A percentile compares a stretch with the other conserved stretches of the same genome.
Evolutionary conservation across 2,113 vertebrate genomes (phyloP).

Genomic region (Amblyornis subalaris): DNA sequence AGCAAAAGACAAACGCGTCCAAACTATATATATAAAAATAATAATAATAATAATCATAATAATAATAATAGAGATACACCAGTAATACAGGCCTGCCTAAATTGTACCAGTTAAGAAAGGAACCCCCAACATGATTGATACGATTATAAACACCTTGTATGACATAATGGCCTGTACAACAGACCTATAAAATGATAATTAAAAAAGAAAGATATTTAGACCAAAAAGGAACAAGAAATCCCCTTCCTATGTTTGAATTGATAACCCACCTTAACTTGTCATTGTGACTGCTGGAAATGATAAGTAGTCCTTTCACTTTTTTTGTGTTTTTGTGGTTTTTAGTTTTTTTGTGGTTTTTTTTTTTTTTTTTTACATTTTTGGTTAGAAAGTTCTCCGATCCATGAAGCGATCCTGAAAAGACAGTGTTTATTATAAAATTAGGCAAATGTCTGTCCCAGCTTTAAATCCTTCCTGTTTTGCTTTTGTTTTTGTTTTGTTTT

Average conservation of each 20-base stretch:
- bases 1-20: slow-evolving; percentile 76
- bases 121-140: slow-evolving; percentile 81
- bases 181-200: slow-evolving; percentile 80
- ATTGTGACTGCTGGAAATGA: slow-evolving; percentile 80
- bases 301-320: slow-evolving; percentile 81
- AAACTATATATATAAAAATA: slow-evolving; percentile 72
- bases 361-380: slow-evolving; percentile 82
- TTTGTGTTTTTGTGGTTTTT: slow-evolving; percentile 56
- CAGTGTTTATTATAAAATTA: slow-evolving; percentile 86
- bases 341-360: slow-evolving; percentile 17
- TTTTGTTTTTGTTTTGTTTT: not conserved
- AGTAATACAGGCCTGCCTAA: slow-evolving; percentile 84
- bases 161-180: slow-evolving; percentile 87
- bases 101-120: slow-evolving; percentile 87
- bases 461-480: slow-evolving; percentile 69
- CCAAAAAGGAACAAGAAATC: slow-evolving; percentile 68
- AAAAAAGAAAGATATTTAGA: slow-evolving; percentile 75
- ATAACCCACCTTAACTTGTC: slow-evolving; percentile 83
- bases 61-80: slow-evolving; percentile 73
- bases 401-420: slow-evolving; percentile 87
- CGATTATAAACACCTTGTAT: slow-evolving; percentile 88
- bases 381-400: slow-evolving; percentile 90
- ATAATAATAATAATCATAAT: slow-evolving; percentile 69
- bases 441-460: slow-evolving; percentile 76
- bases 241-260: slow-evolving; percentile 78